Conservation (phyloP, 1,140 invertebrate species). For the Augochlora pura region DNA sequence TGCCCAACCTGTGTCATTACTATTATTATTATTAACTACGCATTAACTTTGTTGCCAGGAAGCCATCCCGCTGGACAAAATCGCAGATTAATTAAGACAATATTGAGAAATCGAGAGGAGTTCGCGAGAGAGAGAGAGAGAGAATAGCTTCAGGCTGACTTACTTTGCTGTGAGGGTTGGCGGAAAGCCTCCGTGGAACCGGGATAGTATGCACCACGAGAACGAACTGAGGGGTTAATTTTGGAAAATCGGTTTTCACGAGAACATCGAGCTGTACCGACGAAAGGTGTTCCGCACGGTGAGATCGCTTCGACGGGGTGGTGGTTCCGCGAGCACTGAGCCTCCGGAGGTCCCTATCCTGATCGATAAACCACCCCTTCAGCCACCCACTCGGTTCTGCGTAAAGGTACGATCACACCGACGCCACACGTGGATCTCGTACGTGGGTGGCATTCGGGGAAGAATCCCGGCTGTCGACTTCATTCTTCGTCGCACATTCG, state of each 20-base stretch:
- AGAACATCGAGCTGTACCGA: constrained; percentile 20
- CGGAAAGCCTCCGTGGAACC: constrained; percentile 16
- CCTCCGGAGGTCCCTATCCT: constrained; percentile 68
- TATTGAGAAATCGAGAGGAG: too few relatives aligned
- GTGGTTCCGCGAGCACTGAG: constrained; percentile 77
- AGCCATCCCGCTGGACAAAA: too few relatives aligned
- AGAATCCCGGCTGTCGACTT: too few relatives aligned
- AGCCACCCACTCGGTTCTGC: constrained; percentile 61
- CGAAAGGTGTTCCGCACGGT: constrained; percentile 3
- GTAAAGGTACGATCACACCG: constrained; percentile 65
- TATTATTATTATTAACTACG: too few relatives aligned
- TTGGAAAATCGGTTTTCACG: constrained; percentile 6
- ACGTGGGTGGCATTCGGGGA: too few relatives aligned
- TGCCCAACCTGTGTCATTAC: too few relatives aligned
- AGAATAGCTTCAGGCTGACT: background rate
- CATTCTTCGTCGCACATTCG: too few relatives aligned
- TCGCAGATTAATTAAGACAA: too few relatives aligned
- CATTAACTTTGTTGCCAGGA: too few relatives aligned
- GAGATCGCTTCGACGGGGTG: constrained; percentile 69
- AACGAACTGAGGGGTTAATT: background rate
- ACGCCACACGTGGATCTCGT: constrained; percentile 22
- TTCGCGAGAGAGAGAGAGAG: too few relatives aligned
- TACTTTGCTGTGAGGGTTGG: constrained; percentile 20
- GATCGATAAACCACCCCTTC: constrained; percentile 75
- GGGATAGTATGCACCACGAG: background rate